Conservation (phyloP, 2,888 invertebrate genomes). For the Pyrrhia umbra region DNA sequence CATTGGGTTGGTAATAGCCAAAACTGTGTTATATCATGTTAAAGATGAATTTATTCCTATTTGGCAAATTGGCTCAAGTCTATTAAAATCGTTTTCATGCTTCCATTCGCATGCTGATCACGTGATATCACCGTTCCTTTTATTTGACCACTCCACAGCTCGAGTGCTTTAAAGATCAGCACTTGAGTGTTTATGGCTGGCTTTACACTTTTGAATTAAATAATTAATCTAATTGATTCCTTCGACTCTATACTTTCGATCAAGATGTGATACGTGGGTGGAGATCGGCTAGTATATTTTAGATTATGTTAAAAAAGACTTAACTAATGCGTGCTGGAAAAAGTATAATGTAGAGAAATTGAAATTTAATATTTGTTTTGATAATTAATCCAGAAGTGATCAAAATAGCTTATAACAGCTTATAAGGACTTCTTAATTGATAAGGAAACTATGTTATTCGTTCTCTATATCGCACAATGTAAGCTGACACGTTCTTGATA, state of each 20-base stretch:
- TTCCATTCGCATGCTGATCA: constrained; percentile 32
- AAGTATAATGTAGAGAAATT: no score
- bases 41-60: no score
- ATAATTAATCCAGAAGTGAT: neutral
- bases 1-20: no score
- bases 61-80: no score
- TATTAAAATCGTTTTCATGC: constrained; percentile 14
- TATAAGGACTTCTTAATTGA: constrained; percentile 7
- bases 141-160: constrained; percentile 31
- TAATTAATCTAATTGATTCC: no score
- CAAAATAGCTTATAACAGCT: neutral
- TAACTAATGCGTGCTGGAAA: neutral
- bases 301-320: no score
- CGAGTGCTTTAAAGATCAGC: constrained; percentile 8
- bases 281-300: no score
- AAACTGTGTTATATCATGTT: no score
- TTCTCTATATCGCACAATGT: neutral
- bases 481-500: neutral
- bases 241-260: neutral
- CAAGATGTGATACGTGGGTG: no score
- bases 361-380: neutral
- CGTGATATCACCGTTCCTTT: constrained; percentile 31
- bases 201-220: neutral
- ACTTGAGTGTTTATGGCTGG: constrained; percentile 27
- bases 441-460: constrained; percentile 22